Base-by-base conservation (phyloP, 2,797 vertebrate species). In the Tokudaia muenninki region DNA sequence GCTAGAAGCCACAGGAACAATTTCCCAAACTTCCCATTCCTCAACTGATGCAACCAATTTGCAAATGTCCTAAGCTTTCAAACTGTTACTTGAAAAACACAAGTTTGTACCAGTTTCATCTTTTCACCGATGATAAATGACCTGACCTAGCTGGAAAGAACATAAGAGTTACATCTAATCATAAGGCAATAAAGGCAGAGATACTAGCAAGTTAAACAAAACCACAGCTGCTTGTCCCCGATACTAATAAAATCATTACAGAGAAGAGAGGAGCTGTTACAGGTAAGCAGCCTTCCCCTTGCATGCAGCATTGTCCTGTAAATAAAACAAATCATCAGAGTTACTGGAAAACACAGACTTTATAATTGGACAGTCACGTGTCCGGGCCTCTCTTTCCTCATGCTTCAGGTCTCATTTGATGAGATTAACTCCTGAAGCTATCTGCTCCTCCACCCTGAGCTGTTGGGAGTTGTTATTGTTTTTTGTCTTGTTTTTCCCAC, bases 261-360 rank as follows among this genome's bases (percentile, higher is more conserved):
- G 34, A 70, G 47, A 52, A 87, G 63, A 70, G 31, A 74, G 24
- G 24, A 31, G 19, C 17, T 6, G 37, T 22, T 34, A 22, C 26
- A 89, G 55, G 37, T 9, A 77, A 47, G 41, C 55, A 77, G 74
- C 37, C 6, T 75, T 57, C 87, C 11, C 67, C n/a, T 19, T 57
- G 70, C 9, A 31, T 1, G 5, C 52, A 59, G 26, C 52, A 13
- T 6, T 59, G 6, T 61, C 37, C 72, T 44, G 31, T 21, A 89
- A 41, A 57, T 41, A 57, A 55, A 57, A 57, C 5, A 16, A 72
- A 72, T 19, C 78, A n/a, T 10, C 65, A 75, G 41, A 81, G 11
- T 78, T 24, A 21, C 63, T 94, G 19, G 63, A 67, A 95, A 78
- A 74, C 50, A 89, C n/a, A 22, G 87, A 94, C 52, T 87, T 59